Conservation (phyloP, 2,888 invertebrate genomes). For the Ecliptopera silaceata region DNA sequence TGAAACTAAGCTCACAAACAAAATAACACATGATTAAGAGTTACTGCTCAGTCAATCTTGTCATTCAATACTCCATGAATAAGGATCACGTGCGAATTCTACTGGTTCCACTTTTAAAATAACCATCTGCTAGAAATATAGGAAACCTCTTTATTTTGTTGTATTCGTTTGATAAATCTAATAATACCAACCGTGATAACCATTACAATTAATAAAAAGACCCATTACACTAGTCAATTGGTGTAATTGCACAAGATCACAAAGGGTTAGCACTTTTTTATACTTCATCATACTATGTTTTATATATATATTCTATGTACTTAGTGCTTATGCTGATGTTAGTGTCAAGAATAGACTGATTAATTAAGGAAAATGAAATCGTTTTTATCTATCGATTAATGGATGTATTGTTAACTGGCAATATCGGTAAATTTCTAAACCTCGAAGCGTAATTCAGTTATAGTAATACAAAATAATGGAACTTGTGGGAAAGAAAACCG, state of each 20-base stretch:
- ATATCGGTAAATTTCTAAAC: too few species aligned
- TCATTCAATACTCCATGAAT: background rate
- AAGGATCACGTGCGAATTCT: background rate
- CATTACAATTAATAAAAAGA: background rate
- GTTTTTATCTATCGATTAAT: too few species aligned
- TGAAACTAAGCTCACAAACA: too few species aligned
- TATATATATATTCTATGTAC: background rate
- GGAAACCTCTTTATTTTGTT: background rate
- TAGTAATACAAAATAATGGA: too few species aligned
- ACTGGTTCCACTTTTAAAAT: background rate
- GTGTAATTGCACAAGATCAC: slow-evolving; percentile 4
- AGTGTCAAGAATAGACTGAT: background rate
- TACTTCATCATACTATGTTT: too few species aligned
- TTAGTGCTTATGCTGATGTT: background rate
- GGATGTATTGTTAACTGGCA: too few species aligned
- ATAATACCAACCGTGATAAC: too few species aligned
- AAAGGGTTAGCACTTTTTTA: too few species aligned
- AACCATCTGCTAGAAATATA: background rate
- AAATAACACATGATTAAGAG: too few species aligned
- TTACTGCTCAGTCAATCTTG: background rate
- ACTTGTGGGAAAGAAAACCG: background rate
- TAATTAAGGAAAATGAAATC: slow-evolving; percentile 7
- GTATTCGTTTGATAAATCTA: background rate
- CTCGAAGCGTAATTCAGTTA: too few species aligned
- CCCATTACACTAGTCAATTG: background rate